Conservation (phyloP, 2,888 invertebrate genomes). For the Villa cingulata region DNA sequence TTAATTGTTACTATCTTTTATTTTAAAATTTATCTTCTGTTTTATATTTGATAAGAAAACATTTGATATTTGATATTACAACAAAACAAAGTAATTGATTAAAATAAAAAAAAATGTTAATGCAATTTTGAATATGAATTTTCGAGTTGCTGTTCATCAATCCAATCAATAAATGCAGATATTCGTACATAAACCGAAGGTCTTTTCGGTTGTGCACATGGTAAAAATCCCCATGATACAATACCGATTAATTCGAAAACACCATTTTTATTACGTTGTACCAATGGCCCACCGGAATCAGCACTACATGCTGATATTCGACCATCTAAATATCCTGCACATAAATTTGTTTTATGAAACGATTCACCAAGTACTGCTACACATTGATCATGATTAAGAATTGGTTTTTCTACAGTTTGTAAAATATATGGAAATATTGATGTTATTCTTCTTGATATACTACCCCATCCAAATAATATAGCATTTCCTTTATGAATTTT, state of each 20-base stretch:
- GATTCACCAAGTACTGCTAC: constrained; percentile 1
- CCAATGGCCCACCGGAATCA: constrained; percentile 33
- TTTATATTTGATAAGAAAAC: too few species aligned
- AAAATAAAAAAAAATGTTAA: too few species aligned
- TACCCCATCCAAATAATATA: constrained; percentile 26
- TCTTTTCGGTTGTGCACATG: constrained; percentile 28
- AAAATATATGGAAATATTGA: constrained; percentile 17
- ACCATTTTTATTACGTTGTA: constrained; percentile 9
- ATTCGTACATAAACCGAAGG: constrained; percentile 36
- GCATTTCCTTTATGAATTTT: constrained; percentile 22
- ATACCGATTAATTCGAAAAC: constrained; percentile 29
- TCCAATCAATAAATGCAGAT: constrained; percentile 27
- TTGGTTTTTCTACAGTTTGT: constrained; percentile 20
- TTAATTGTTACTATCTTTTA: too few species aligned
- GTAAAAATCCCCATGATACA: constrained; percentile 39
- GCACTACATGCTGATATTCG: constrained; percentile 36
- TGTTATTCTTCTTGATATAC: constrained; percentile 5
- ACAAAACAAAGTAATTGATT: too few species aligned
- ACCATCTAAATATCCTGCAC: constrained; percentile 6
- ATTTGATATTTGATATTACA: too few species aligned
- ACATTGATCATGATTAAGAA: constrained; percentile 5
- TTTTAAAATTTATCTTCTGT: too few species aligned
- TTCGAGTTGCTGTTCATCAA: too few species aligned
- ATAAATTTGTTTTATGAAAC: constrained; percentile 12
- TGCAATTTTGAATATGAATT: too few species aligned